Conservation (phyloP, 1,140 invertebrate genomes). For the Ostrea denselamellosa region DNA sequence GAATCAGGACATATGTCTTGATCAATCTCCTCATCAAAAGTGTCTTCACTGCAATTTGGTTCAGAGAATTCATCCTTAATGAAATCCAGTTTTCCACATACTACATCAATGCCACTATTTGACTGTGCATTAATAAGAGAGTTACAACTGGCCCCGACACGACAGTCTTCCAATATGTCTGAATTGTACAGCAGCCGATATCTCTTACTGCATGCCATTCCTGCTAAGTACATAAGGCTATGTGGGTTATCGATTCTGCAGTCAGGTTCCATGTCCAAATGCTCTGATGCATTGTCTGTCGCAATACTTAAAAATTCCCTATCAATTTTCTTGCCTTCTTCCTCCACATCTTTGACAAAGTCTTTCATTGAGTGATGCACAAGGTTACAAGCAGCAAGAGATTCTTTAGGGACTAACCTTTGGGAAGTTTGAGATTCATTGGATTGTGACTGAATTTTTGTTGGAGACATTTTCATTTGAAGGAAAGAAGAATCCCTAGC, state of each 20-base stretch:
- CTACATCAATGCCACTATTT: not conserved
- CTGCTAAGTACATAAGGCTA: conserved; percentile 16
- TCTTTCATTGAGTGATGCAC: conserved; percentile 4
- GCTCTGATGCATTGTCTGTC: not conserved
- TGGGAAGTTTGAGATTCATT: conserved; percentile 13
- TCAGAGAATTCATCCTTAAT: conserved; percentile 15
- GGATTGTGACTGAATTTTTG: conserved; percentile 7
- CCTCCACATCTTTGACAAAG: not conserved
- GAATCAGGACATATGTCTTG: conserved; percentile 54
- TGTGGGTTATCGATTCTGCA: conserved; percentile 19
- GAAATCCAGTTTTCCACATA: not conserved
- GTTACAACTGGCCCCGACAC: not conserved
- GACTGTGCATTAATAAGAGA: not conserved
- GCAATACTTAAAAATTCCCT: conserved; percentile 8
- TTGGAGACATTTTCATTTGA: not conserved
- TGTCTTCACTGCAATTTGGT: conserved; percentile 16
- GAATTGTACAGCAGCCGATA: conserved; percentile 2
- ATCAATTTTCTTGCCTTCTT: conserved; percentile 6
- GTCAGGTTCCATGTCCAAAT: not conserved
- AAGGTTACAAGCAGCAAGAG: conserved; percentile 11
- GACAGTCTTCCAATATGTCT: not conserved
- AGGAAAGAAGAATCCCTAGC: not conserved
- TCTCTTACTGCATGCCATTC: conserved; percentile 24
- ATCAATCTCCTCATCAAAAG: conserved; percentile 19
- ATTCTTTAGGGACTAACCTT: conserved; percentile 5